Evolutionary conservation across 2,797 vertebrate genomes (phyloP).

Genomic region (Dryobates pubescens): DNA sequence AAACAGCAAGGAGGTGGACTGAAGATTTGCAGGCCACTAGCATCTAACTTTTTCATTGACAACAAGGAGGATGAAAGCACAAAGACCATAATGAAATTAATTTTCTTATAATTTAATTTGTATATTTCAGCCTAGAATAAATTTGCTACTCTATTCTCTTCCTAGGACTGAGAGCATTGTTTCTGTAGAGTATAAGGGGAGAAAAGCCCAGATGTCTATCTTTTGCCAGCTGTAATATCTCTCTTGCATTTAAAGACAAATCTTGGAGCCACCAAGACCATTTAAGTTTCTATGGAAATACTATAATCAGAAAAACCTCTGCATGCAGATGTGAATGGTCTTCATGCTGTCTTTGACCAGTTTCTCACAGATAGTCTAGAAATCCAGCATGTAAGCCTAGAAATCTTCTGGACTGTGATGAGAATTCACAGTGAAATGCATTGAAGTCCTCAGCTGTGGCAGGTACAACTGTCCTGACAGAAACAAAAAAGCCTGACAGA

Average conservation of each 20-base stretch:
- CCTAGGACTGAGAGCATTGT: not conserved
- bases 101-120: not conserved
- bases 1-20: not conserved
- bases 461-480: no score
- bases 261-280: not conserved
- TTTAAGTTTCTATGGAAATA: not conserved
- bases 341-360: not conserved
- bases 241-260: not conserved
- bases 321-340: not conserved
- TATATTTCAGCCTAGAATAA: not conserved
- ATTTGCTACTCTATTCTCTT: not conserved
- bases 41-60: no score
- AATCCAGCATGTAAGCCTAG: not conserved
- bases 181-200: not conserved
- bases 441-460: not conserved
- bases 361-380: not conserved
- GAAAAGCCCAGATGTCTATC: not conserved
- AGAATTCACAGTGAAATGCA: not conserved
- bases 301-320: not conserved
- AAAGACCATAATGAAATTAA: not conserved
- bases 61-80: no score
- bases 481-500: no score
- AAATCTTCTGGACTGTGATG: not conserved
- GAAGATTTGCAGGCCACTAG: not conserved
- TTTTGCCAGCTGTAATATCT: not conserved